Evolutionary conservation across 53 echinoderm and acorn worm species (phyloP), one percentile per base, ranked within the genome.

Genomic region (Patiria pectinifera): DNA sequence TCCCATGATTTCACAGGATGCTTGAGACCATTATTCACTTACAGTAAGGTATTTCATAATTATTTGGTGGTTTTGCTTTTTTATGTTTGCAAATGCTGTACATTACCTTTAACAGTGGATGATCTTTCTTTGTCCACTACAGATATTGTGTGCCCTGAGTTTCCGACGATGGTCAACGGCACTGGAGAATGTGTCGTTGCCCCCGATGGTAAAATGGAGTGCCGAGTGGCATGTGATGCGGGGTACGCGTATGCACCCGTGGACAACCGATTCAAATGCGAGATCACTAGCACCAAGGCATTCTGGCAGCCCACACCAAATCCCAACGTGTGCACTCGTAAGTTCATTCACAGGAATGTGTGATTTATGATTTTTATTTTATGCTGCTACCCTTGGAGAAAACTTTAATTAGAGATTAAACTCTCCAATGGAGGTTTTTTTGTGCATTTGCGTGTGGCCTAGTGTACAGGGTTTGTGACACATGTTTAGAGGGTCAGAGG

Each of bases 301-400:
- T 60, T 83, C 81, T 93, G 93, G 93, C 69, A 93, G 11, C 93
- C 93, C 1, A 26, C 88, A 45, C 93, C 93, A 45, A 88, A 83
- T 61, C 60, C 62, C 1, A 60, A 87, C 46, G 70, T 45, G 13
- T 82, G 87, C 58, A 72, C 46, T 74, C 87, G 82, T 88, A 82
- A 88, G 35, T 35, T 35, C 35, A 35, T 35, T 35, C 1, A 35
- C 0, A 35, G 35, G 35, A 35, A 0, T 35, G 35, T 35, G 35
- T 35, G 35, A 35, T 35, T 0, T 35, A 35, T 35, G 35, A 35
- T 35, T 35, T 35, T 35, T 35, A 35, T 35, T 35, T 35, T 35
- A 35, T 35, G 35, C 35, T 35, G 35, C 1, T 35, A 35, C 0
- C 35, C 1, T 35, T 35, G 35, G 35, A 35, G 35, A 1, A 35